Conservation (phyloP, 2,797 vertebrate genomes). For the Harpagifer antarcticus region DNA sequence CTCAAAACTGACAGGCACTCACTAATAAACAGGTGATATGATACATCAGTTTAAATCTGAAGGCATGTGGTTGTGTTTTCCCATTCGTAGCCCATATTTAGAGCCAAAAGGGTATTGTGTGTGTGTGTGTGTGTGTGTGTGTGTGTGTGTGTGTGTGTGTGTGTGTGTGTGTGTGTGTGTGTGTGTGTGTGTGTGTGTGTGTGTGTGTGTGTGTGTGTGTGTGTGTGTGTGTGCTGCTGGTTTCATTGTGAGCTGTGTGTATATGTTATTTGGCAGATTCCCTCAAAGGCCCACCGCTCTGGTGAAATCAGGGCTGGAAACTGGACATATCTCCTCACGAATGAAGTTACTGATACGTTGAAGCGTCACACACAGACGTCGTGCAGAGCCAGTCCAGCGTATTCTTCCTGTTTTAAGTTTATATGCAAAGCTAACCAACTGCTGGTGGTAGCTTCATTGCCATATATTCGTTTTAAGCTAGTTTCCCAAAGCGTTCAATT, state of each 20-base stretch:
- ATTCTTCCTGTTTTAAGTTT: not conserved
- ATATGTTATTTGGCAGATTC: conserved; percentile 54
- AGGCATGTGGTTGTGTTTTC: not conserved
- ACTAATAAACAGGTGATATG: conserved; percentile 23
- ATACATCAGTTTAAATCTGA: not conserved
- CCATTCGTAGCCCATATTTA: conserved; percentile 27
- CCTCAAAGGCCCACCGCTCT: conserved; percentile 22
- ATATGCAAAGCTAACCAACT: not conserved
- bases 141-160: conserved; percentile 9
- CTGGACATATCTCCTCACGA: conserved; percentile 18
- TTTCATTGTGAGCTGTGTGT: conserved; percentile 10
- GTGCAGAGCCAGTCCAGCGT: not conserved
- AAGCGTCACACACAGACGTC: conserved; percentile 7
- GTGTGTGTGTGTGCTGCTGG: not conserved
- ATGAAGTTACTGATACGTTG: conserved; percentile 46
- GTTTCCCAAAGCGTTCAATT: not conserved
- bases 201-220: conserved; percentile 11
- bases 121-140: conserved; percentile 5
- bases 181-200: too few relatives aligned
- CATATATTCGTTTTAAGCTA: too few relatives aligned
- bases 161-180: conserved; percentile 4
- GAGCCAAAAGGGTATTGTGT: conserved; percentile 14
- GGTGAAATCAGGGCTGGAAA: conserved; percentile 44
- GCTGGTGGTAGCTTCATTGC: not conserved
- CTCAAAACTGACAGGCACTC: conserved; percentile 35